These are phyloP conservation scores for Siniperca knerii DNA, from an alignment of 2,113 vertebrate species.

Conservation along the genomic window DNA sequence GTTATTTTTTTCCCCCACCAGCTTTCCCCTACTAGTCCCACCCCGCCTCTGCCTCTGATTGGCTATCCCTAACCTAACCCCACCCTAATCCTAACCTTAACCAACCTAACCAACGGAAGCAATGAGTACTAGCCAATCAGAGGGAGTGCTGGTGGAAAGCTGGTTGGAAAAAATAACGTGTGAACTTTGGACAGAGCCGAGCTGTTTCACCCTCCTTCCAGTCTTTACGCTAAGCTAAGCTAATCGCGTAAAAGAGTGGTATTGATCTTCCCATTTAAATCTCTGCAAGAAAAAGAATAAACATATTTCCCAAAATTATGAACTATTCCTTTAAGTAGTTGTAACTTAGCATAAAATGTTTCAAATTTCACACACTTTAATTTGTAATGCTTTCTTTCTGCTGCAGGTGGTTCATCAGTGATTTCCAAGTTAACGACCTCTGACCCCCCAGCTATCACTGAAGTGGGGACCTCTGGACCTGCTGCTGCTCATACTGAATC, in stretches of 20 bases:
- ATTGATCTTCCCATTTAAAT: not conserved
- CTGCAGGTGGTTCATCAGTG: slow-evolving; percentile 69
- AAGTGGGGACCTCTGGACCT: slow-evolving; percentile 3
- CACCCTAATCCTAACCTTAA: too few species aligned
- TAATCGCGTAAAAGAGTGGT: not conserved
- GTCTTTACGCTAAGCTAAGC: not conserved
- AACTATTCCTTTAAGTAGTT: not conserved
- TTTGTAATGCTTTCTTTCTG: slow-evolving; percentile 5
- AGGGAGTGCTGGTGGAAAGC: too few species aligned
- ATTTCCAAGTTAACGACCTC: slow-evolving; percentile 28
- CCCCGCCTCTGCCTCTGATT: too few species aligned
- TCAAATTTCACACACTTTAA: not conserved
- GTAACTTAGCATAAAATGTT: not conserved
- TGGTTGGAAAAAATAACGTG: too few species aligned
- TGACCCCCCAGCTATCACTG: slow-evolving; percentile 33
- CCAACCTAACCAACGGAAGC: too few species aligned
- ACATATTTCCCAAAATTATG: not conserved
- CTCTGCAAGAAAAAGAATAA: not conserved
- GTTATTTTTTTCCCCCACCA: too few species aligned
- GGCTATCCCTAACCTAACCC: too few species aligned
- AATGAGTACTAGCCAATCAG: too few species aligned
- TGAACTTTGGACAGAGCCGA: too few species aligned
- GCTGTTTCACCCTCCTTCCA: not conserved
- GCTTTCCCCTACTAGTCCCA: too few species aligned
- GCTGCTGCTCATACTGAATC: not conserved